Evolutionary conservation across 2,797 vertebrate genomes (phyloP).

Genomic region (Catamblyrhynchus diadema): DNA sequence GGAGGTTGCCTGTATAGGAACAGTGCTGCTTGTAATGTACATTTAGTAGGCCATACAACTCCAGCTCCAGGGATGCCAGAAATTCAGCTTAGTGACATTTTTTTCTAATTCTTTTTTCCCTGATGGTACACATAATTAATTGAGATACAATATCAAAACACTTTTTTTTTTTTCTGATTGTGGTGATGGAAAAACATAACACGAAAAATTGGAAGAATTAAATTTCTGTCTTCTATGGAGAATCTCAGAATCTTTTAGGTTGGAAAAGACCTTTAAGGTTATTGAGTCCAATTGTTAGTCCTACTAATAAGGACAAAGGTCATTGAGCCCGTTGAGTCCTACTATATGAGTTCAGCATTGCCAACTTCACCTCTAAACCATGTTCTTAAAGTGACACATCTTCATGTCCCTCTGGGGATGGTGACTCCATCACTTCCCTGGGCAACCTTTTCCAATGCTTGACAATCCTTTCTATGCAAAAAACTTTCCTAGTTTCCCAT

Average conservation of each 20-base stretch:
- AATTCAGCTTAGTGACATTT: neutral
- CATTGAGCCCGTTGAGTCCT: neutral
- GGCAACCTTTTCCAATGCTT: neutral
- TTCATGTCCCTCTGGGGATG: neutral
- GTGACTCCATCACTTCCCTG: neutral
- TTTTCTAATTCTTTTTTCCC: neutral
- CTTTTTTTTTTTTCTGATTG: neutral
- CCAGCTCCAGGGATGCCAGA: neutral
- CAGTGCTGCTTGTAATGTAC: neutral
- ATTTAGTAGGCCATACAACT: neutral
- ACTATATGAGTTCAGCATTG: neutral
- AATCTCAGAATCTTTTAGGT: neutral
- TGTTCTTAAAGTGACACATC: neutral
- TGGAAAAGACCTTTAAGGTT: neutral
- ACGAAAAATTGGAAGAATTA: neutral
- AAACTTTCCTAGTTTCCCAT: neutral
- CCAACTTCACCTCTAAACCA: neutral
- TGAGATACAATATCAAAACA: neutral
- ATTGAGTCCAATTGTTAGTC: neutral
- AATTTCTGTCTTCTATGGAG: neutral
- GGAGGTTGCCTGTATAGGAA: rapidly evolving
- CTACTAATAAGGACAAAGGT: neutral
- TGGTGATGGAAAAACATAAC: neutral
- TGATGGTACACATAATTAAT: neutral
- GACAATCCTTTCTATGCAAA: neutral